Evolutionary conservation across 2,113 vertebrate genomes (phyloP).

Genomic region (Neotoma lepida): DNA sequence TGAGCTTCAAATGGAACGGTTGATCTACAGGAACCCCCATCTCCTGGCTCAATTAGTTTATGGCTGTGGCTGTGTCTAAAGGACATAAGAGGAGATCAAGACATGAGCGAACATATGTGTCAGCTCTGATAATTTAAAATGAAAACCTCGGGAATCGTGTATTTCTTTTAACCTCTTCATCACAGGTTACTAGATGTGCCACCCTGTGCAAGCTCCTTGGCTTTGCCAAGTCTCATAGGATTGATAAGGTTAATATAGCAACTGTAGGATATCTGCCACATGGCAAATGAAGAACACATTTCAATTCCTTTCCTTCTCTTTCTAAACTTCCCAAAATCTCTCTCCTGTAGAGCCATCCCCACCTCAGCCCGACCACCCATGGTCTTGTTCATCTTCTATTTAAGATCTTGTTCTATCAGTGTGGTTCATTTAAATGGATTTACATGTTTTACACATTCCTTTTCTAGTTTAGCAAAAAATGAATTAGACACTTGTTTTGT

Average conservation of each 20-base stretch:
- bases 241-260: not conserved
- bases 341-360: conserved; percentile 28
- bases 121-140: not conserved
- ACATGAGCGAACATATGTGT: not conserved
- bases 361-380: not conserved
- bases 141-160: not conserved
- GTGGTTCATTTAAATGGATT: conserved; percentile 49
- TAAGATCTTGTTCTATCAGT: not conserved
- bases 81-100: not conserved
- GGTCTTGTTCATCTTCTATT: not conserved
- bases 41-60: not conserved
- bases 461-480: conserved; percentile 37
- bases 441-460: conserved; percentile 15
- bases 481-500: not conserved
- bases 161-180: not conserved
- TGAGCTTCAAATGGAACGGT: not conserved
- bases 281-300: not conserved
- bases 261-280: not conserved
- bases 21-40: not conserved
- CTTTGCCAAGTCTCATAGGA: not conserved
- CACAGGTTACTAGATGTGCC: not conserved
- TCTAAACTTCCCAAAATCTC: not conserved
- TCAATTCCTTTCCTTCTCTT: not conserved
- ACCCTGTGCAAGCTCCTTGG: not conserved
- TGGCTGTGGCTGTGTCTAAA: not conserved